Conservation (phyloP, 2,888 invertebrate species). For the Metalampra italica region DNA sequence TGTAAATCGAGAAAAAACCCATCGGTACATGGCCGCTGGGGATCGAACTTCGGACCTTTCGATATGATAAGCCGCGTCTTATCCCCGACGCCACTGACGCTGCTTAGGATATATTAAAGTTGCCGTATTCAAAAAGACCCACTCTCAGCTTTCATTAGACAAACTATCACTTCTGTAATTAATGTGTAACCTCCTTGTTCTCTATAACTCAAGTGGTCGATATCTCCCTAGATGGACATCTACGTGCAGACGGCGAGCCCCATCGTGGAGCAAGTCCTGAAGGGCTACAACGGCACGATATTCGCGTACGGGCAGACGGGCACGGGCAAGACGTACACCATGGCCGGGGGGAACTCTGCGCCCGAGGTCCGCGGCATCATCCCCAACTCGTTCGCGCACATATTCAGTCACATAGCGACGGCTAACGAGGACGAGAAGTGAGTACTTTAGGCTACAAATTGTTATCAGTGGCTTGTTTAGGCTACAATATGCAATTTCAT, state of each 20-base stretch:
- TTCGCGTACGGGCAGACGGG: slow-evolving; percentile 96
- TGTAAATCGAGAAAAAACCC: no score
- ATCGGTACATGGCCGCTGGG: no score
- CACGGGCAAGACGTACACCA: slow-evolving; percentile 99
- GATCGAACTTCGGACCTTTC: no score
- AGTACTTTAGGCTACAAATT: slow-evolving; percentile 28
- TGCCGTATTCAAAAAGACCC: no score
- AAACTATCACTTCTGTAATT: no score
- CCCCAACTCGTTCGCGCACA: slow-evolving; percentile 99
- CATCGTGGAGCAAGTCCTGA: slow-evolving; percentile 96
- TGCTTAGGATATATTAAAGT: no score
- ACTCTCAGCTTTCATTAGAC: no score
- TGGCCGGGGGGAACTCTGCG: slow-evolving; percentile 94
- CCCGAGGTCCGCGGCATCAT: slow-evolving; percentile 97
- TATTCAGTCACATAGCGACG: slow-evolving; percentile 98
- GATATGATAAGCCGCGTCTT: no score
- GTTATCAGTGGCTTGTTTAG: slow-evolving; percentile 81
- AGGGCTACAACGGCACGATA: slow-evolving; percentile 97
- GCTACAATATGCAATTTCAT: no score
- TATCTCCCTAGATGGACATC: slow-evolving; percentile 86
- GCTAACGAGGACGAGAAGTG: slow-evolving; percentile 94
- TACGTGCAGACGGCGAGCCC: slow-evolving; percentile 98
- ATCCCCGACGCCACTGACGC: no score
- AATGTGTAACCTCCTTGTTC: no score
- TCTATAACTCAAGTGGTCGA: no score